Evolutionary conservation across 2,888 invertebrate species (phyloP).

Genomic region (Hypena proboscidalis): DNA sequence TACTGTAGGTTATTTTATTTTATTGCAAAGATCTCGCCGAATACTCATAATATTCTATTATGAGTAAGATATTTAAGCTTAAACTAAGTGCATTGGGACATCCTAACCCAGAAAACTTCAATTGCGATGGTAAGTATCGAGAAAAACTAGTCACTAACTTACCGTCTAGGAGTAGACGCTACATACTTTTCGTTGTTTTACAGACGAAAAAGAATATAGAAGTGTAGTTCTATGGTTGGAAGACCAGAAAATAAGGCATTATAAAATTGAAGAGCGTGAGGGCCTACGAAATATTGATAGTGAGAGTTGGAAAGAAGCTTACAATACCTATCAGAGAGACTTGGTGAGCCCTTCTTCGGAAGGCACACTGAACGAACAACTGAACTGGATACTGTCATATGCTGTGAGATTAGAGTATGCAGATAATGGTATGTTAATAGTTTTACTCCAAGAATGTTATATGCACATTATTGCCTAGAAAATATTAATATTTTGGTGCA

Average conservation of each 20-base stretch:
- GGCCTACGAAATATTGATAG: slow-evolving; percentile 88
- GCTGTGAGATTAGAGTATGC: slow-evolving; percentile 94
- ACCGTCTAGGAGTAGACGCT: neutral
- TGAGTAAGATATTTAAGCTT: slow-evolving; percentile 89
- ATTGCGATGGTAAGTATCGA: slow-evolving; percentile 87
- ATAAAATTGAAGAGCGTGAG: slow-evolving; percentile 92
- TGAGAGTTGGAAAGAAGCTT: slow-evolving; percentile 90
- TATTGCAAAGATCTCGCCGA: slow-evolving; percentile 8
- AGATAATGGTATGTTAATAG: slow-evolving; percentile 90
- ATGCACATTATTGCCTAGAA: too few relatives aligned
- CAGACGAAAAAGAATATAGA: slow-evolving; percentile 92
- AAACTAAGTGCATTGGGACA: slow-evolving; percentile 92
- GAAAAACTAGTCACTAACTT: slow-evolving; percentile 1
- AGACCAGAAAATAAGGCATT: slow-evolving; percentile 96
- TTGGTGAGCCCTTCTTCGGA: slow-evolving; percentile 89
- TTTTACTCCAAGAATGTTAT: too few relatives aligned
- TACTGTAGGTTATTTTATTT: slow-evolving; percentile 10
- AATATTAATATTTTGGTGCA: too few relatives aligned
- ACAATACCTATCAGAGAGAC: slow-evolving; percentile 90
- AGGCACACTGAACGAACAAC: slow-evolving; percentile 86
- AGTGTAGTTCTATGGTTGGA: slow-evolving; percentile 96
- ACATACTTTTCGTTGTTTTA: slow-evolving; percentile 25
- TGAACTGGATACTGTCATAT: slow-evolving; percentile 94
- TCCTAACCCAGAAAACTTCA: slow-evolving; percentile 89
- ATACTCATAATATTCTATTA: slow-evolving; percentile 23